Evolutionary conservation across 2,888 invertebrate species (phyloP).

Genomic region (Sympetrum striolatum): DNA sequence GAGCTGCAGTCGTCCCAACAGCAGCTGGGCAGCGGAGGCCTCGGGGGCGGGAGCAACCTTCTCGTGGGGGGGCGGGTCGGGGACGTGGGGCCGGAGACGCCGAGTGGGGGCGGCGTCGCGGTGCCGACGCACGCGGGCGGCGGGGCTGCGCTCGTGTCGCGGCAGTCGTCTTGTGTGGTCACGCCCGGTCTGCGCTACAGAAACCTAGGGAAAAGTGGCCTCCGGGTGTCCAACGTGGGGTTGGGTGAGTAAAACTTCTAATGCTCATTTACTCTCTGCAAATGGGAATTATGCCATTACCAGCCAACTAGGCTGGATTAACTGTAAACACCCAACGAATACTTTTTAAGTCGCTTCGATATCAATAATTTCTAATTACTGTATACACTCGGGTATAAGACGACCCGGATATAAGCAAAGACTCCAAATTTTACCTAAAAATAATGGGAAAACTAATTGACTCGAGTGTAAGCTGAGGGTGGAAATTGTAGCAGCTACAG

Average conservation of each 20-base stretch:
- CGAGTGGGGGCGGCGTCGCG: not conserved
- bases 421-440: no score
- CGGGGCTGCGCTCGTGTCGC: constrained; percentile 61
- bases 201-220: constrained; percentile 94
- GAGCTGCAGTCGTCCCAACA: constrained; percentile 62
- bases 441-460: no score
- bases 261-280: no score
- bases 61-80: constrained; percentile 57
- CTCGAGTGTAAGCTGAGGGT: no score
- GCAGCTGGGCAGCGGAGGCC: constrained; percentile 56
- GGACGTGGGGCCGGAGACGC: constrained; percentile 47
- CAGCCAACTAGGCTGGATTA: no score
- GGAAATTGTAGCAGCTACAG: no score
- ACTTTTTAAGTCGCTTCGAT: no score
- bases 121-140: not conserved
- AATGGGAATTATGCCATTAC: no score
- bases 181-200: constrained; percentile 88
- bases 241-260: constrained; percentile 66
- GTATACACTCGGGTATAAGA: no score
- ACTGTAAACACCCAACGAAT: no score
- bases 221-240: constrained; percentile 92
- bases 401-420: no score
- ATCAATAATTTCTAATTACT: no score
- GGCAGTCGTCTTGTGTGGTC: constrained; percentile 66
- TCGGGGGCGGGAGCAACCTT: constrained; percentile 60